These are phyloP conservation scores for Fulmarus glacialis DNA, from an alignment of 2,113 vertebrate species.

Conservation along the genomic window DNA sequence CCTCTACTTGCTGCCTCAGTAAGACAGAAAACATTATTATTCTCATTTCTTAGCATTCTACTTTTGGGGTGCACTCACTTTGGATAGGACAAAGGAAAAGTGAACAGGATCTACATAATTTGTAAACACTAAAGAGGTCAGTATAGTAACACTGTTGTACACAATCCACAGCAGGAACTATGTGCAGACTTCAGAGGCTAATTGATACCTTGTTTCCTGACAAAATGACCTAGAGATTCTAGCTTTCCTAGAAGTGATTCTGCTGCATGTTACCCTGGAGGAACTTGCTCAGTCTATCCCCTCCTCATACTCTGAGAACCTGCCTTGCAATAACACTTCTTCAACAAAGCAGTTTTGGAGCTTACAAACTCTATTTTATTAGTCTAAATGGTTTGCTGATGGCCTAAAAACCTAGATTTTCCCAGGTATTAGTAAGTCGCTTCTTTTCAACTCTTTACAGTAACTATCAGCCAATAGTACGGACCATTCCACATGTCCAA, in stretches of 20 bases:
- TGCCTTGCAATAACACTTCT: not conserved
- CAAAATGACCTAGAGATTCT: not conserved
- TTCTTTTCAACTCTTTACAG: not conserved
- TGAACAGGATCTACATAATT: not conserved
- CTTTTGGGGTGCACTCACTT: not conserved
- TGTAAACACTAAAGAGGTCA: not conserved
- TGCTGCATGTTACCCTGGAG: not conserved
- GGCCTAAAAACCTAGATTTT: not conserved
- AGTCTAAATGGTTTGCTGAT: not conserved
- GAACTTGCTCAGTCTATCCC: not conserved
- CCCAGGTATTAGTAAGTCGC: not conserved
- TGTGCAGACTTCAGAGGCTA: not conserved
- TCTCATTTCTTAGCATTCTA: not conserved
- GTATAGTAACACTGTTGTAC: not conserved
- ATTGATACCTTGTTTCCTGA: not conserved
- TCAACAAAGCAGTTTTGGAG: not conserved
- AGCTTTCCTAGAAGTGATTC: not conserved
- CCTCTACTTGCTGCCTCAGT: not conserved
- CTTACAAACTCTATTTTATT: not conserved
- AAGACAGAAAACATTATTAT: not conserved
- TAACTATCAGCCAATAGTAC: not conserved
- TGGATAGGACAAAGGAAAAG: not conserved
- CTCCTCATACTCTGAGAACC: not conserved
- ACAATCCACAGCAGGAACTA: not conserved
- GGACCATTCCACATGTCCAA: not conserved